These are phyloP conservation scores for Loris lydekkerianus DNA, from an alignment of 2,797 vertebrate species.

Conservation along the genomic window DNA sequence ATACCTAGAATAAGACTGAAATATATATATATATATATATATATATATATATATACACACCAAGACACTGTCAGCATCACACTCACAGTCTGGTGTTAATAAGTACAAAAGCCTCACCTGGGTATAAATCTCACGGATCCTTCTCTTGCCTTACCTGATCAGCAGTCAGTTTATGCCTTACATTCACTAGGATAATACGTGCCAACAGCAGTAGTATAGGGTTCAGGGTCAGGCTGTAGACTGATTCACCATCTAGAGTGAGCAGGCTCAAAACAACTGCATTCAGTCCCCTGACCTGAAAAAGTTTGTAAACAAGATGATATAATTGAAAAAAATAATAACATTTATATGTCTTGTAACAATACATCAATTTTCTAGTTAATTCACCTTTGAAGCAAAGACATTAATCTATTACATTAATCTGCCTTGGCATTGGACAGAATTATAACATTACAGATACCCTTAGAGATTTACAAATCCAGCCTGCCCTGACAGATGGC, in stretches of 20 bases:
- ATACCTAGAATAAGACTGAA: neutral
- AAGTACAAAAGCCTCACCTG: constrained; percentile 31
- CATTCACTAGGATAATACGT: constrained; percentile 91
- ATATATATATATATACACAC: constrained; percentile 10
- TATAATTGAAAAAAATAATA: constrained; percentile 49
- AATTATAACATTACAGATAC: neutral
- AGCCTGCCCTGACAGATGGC: neutral
- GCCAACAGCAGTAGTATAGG: constrained; percentile 94
- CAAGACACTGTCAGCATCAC: neutral
- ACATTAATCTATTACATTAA: neutral
- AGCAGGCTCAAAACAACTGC: constrained; percentile 89
- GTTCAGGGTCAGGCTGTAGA: constrained; percentile 93
- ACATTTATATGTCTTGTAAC: neutral
- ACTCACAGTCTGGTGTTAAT: neutral
- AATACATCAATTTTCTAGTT: constrained; percentile 21
- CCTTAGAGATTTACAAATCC: neutral
- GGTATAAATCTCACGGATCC: neutral
- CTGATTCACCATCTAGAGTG: constrained; percentile 94
- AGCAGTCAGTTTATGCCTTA: constrained; percentile 89
- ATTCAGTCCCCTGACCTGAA: constrained; percentile 87
- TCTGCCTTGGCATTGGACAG: neutral
- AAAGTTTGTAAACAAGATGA: constrained; percentile 8
- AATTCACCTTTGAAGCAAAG: constrained; percentile 44
- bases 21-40: neutral
- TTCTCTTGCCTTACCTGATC: constrained; percentile 91